Evolutionary conservation across 1,140 invertebrate genomes (phyloP).

Genomic region (Pachypsylla venusta): DNA sequence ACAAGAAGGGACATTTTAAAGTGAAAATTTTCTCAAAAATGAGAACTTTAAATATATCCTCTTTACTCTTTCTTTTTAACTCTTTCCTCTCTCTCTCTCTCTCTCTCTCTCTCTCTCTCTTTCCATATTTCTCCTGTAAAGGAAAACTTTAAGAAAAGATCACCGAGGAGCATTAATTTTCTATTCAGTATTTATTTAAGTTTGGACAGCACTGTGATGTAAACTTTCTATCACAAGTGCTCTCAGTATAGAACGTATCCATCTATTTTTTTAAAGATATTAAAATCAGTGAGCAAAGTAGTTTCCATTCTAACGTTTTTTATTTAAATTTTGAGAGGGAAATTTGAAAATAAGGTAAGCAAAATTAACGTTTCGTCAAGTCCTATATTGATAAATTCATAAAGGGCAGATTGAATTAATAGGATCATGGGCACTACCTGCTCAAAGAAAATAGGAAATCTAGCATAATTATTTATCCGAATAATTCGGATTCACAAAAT

Average conservation of each 20-base stretch:
- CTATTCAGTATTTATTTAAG: neutral
- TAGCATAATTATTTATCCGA: too few relatives aligned
- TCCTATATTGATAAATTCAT: too few relatives aligned
- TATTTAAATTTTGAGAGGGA: neutral
- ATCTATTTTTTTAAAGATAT: neutral
- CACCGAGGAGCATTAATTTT: neutral
- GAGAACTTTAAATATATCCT: neutral
- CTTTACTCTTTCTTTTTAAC: neutral
- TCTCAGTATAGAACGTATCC: neutral
- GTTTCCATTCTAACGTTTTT: neutral
- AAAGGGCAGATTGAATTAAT: too few relatives aligned
- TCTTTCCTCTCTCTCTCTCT: constrained; percentile 9
- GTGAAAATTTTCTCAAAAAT: constrained; percentile 6
- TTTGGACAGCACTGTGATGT: neutral
- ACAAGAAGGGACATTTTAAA: constrained; percentile 9
- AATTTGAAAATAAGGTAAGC: too few relatives aligned
- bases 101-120: neutral
- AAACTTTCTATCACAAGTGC: neutral
- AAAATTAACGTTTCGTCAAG: too few relatives aligned
- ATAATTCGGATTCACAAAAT: too few relatives aligned
- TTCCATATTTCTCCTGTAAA: neutral
- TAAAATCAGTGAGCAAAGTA: neutral
- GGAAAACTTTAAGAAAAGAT: constrained; percentile 9
- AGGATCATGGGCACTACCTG: too few relatives aligned
- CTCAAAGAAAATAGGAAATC: too few relatives aligned